Conservation (phyloP, 2,113 vertebrate genomes). For the Caranx melampygus region DNA sequence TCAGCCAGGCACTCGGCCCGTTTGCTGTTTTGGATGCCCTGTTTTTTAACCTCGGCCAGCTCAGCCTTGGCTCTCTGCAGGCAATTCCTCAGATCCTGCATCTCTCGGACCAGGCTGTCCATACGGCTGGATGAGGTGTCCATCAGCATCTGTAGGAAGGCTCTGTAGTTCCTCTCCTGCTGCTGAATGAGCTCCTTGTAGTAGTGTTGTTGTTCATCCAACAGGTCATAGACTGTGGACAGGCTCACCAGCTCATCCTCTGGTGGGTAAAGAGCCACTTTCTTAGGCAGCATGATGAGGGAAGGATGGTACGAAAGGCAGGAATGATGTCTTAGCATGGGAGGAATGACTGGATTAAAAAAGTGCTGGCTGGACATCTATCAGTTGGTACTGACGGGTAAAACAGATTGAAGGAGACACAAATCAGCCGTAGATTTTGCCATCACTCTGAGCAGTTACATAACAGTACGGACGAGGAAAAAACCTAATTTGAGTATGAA, state of each 20-base stretch:
- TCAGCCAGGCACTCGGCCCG: constrained; percentile 72
- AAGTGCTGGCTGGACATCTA: constrained; percentile 59
- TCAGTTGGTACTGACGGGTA: constrained; percentile 1
- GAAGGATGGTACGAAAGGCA: constrained; percentile 42
- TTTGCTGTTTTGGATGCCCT: constrained; percentile 65
- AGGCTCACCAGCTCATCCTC: constrained; percentile 73
- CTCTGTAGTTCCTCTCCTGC: constrained; percentile 79
- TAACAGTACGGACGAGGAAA: not conserved
- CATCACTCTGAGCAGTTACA: constrained; percentile 34
- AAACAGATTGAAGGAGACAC: not conserved
- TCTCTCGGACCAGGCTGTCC: constrained; percentile 77
- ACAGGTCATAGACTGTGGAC: constrained; percentile 75
- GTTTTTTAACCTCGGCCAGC: constrained; percentile 69
- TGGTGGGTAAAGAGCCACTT: constrained; percentile 58
- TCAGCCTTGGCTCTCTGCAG: constrained; percentile 71
- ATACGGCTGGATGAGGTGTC: constrained; percentile 73
- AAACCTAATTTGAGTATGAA: not conserved
- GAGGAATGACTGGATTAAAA: constrained; percentile 35
- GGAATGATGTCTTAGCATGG: constrained; percentile 3
- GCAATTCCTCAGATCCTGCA: constrained; percentile 77
- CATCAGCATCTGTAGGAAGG: constrained; percentile 81
- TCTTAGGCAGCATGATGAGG: constrained; percentile 74
- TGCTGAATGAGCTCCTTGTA: constrained; percentile 80
- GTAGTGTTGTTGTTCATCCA: constrained; percentile 80
- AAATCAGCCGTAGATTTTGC: not conserved